Evolutionary conservation across 1,140 invertebrate species (phyloP).

Genomic region (Ptiloglossa arizonensis): DNA sequence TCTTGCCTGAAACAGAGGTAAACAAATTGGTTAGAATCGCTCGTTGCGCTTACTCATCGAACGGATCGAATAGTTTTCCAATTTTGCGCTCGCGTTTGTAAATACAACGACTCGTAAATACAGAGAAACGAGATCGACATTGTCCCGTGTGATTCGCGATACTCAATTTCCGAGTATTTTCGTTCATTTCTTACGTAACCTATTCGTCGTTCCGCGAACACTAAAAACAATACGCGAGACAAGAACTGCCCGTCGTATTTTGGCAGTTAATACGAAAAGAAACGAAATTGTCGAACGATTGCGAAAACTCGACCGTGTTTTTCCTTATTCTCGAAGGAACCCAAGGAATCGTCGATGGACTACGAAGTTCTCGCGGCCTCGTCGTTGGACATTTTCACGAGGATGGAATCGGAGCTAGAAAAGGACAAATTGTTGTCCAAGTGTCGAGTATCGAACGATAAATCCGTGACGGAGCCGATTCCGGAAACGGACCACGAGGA

Average conservation of each 20-base stretch:
- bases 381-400: not conserved
- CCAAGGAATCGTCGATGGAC: not conserved
- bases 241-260: too few relatives aligned
- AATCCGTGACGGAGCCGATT: not conserved
- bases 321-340: conserved; percentile 17
- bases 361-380: not conserved
- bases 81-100: too few relatives aligned
- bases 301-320: not conserved
- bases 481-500: not conserved
- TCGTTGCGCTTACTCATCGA: too few relatives aligned
- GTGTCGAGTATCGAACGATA: not conserved
- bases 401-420: not conserved
- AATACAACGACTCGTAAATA: too few relatives aligned
- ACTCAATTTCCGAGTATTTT: too few relatives aligned
- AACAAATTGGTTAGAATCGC: conserved; percentile 24
- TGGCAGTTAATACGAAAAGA: too few relatives aligned
- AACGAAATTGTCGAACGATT: not conserved
- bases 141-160: too few relatives aligned
- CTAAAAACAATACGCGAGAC: too few relatives aligned
- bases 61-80: too few relatives aligned
- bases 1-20: conserved; percentile 1
- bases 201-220: too few relatives aligned
- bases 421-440: conserved; percentile 1
- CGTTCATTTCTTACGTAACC: too few relatives aligned
- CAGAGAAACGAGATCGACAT: conserved; percentile 6